Evolutionary conservation across 2,113 vertebrate genomes (phyloP), one percentile per base, ranked within the genome.

Genomic region (Semicossyphus pulcher): DNA sequence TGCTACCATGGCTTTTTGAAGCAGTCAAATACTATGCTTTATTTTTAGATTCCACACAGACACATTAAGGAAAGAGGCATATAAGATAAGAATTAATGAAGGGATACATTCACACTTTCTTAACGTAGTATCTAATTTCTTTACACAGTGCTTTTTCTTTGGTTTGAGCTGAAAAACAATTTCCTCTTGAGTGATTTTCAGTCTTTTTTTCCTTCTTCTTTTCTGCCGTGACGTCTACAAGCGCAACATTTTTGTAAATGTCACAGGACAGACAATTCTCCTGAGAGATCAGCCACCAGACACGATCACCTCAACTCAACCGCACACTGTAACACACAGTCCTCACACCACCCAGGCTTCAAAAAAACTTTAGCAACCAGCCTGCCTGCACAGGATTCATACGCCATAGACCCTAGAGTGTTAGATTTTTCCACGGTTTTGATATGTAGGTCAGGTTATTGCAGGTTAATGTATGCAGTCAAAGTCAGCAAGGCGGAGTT

Each of bases 241-340:
- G 61, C 72, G 54, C 53, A 48, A 39, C 34, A 36, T 10, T 65
- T 49, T 71, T 71, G 39, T 67, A 65, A 78, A 77, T 1, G 63
- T 82, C 52, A 69, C 48, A 21, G 49, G 10, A 54, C 39, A 37
- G 58, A 47, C 39, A 25, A 20, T 42, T 72, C 32, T 47, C 60
- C 53, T 26, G 42, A 66, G 29, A 74, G 44, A 73, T 76, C 74
- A 71, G 60, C 72, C 75, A 48, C 45, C 59, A 71, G 57, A 81
- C 63, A 66, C 48, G 56, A 64, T 84, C 83, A 83, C 67, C 76
- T 86, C 81, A 70, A 3, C 28, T 78, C 56, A 76, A 23, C 76
- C 23, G 47, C 47, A 63, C 37, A 42, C 73, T 72, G 49, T 32
- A 0, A 12, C 6, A n/a, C 8, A 20, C 44, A 51, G 51, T 36